Evolutionary conservation across 2,797 vertebrate species (phyloP), one percentile per base, ranked within the genome.

Genomic region (Pampus argenteus): DNA sequence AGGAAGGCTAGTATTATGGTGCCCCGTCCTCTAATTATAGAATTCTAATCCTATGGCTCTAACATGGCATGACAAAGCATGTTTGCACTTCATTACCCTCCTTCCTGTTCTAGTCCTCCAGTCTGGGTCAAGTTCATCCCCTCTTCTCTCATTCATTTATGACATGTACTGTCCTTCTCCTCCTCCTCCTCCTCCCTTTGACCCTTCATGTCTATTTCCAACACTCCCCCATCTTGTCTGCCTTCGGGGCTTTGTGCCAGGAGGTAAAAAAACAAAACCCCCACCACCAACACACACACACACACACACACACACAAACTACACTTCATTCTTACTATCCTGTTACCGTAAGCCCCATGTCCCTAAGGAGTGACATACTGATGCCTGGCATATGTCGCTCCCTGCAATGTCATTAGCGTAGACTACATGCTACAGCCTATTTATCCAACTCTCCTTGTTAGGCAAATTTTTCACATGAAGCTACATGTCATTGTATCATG

Each of bases 71-170:
- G 92, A 92, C 92, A 91, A 93, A 92, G 90, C 92, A 91, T 92
- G 92, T 92, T 93, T 91, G 89, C 88, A 91, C 91, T 90, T 91
- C 90, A 93, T 93, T 91, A 88, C 86, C 70, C 78, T 86, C 82
- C 88, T 88, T 88, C 87, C 89, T 86, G 77, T 83, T 88, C 73
- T 44, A 86, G 86, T 90, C 85, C 85, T 89, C 71, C 65, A 86
- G 88, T 85, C 72, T 85, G 91, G 93, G 91, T 94, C 93, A 95
- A 94, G 93, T 95, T 93, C 91, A 90, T 71, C 73, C 75, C 63
- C 74, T 57, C 77, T 28, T 56, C 69, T 71, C 71, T 86, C 82
- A 85, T 91, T 92, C 88, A 90, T 88, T 87, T 84, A 66, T 70
- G 81, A 83, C 86, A 87, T 64, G 65, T 66, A 75, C 82, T 81